Base-by-base conservation (phyloP, 1,140 invertebrate genomes). In the Pseudomyrmex sp. region DNA sequence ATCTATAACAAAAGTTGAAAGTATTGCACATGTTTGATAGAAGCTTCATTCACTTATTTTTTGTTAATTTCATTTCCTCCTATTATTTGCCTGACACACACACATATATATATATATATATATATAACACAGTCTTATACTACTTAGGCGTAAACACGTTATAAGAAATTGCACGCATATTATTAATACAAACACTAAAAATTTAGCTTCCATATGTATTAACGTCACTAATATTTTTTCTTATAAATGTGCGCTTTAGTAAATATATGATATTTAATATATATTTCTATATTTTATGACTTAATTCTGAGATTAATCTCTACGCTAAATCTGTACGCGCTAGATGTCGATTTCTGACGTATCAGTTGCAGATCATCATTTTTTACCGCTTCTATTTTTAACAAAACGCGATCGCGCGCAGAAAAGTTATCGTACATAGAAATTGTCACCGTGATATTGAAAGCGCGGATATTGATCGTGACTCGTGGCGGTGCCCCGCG, bases 391-490 rank as follows among this genome's bases (percentile, higher is more conserved):
- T 50, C 54, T 44, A 72, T 59, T 72, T 80, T 80, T 56, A 72
- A 59, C 12, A 48, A 26, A 69, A 20, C 35, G 20, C 0, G 5
- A 18, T 46, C 23, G 54, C 20, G 12, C 1, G 12, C 1, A 58
- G 44, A 13, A 80, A 59, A 80, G 66, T 52, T 72, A 70, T 80
- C 63, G 58, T 12, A 10, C 54, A 26, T 75, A 18, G 23, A 74
- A 82, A 75, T 83, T 83, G 72, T 18, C 13, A 0, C n/a, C 15
- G 35, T n/a, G 9, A 58, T 80, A 80, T 80, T 23, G 66, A 70
- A 80, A 80, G 76, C 44, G 50, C 2, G 10, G n/a, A 70, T 80
- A 76, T 83, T 46, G 62, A 63, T 82, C 46, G 44, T 12, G 12
- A 63, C 23, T 26, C n/a, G 18, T 44, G 50, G n/a, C 61, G 46